A percentile compares a stretch with the other conserved stretches of the same genome.
These are phyloP conservation scores for Watsonalla binaria DNA, from an alignment of 2,888 invertebrate genomes.

Conservation along the genomic window DNA sequence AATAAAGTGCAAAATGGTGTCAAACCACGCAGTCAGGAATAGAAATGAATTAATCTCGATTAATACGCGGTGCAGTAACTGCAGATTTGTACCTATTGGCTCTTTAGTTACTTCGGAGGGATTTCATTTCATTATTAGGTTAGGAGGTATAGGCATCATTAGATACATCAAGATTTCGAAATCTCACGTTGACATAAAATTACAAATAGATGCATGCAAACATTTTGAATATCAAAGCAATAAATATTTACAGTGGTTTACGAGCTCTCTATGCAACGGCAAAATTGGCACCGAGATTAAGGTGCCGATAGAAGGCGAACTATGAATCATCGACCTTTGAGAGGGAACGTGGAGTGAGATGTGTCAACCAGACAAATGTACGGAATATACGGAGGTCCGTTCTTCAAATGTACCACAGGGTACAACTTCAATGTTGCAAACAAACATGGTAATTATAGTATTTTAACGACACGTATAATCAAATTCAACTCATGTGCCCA, in stretches of 20 bases:
- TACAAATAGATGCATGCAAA: constrained; percentile 9
- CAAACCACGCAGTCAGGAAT: constrained; percentile 23
- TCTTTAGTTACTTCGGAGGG: no score
- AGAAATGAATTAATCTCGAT: constrained; percentile 6
- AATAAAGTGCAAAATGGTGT: constrained; percentile 33
- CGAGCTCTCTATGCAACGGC: constrained; percentile 48
- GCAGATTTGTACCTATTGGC: not conserved
- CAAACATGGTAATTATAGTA: not conserved
- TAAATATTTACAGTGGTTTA: constrained; percentile 50
- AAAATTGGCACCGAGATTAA: constrained; percentile 51
- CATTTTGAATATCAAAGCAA: constrained; percentile 35
- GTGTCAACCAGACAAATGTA: not conserved
- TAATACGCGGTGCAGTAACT: constrained; percentile 3
- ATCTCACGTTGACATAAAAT: not conserved
- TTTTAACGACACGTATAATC: not conserved
- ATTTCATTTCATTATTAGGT: no score
- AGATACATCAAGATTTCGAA: not conserved
- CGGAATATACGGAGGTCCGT: no score
- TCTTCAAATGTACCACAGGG: not conserved
- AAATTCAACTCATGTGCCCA: constrained; percentile 12
- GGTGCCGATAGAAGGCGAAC: constrained; percentile 26
- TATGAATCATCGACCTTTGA: constrained; percentile 36
- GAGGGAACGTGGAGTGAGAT: constrained; percentile 9
- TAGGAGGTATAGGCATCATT: not conserved
- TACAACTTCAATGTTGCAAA: not conserved